Conservation (phyloP, 53 echinoderm and acorn worm species). For the Mesocentrotus franciscanus region DNA sequence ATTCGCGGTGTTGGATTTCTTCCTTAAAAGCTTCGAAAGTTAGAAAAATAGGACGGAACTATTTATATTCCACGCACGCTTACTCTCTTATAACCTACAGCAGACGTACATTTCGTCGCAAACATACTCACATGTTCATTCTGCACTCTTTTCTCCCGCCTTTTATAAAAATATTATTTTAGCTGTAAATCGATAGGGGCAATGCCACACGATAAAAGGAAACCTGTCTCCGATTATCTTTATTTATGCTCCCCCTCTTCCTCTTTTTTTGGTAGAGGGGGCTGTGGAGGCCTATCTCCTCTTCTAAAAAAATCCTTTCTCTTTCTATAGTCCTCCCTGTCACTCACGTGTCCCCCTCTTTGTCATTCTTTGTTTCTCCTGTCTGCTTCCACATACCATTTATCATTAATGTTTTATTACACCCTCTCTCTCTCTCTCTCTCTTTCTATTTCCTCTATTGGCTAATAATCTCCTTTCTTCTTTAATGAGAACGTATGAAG, state of each 20-base stretch:
- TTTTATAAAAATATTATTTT: background rate
- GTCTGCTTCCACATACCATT: too few species aligned
- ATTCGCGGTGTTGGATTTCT: slow-evolving; percentile 18
- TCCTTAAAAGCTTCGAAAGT: slow-evolving; percentile 13
- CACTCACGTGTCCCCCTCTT: background rate
- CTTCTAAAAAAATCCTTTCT: too few species aligned
- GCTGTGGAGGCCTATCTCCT: background rate
- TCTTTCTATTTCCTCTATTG: too few species aligned
- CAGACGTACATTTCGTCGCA: background rate
- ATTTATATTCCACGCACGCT: slow-evolving; percentile 11
- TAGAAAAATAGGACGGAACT: background rate
- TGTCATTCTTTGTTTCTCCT: too few species aligned
- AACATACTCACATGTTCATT: background rate
- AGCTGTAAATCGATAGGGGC: background rate
- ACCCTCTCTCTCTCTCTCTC: too few species aligned
- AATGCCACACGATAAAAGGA: background rate
- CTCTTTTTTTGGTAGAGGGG: too few species aligned
- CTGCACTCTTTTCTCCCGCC: background rate
- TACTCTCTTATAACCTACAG: background rate
- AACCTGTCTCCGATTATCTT: background rate
- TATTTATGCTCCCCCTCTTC: background rate
- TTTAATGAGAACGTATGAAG: too few species aligned
- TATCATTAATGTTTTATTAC: too few species aligned
- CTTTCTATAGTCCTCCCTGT: background rate
- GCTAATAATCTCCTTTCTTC: too few species aligned